Percentiles rank a stretch among this genome's conserved stretches.
phyloP scores from a whole-genome alignment of 2,797 vertebrate genomes.

The Hippocampus kuda region DNA sequence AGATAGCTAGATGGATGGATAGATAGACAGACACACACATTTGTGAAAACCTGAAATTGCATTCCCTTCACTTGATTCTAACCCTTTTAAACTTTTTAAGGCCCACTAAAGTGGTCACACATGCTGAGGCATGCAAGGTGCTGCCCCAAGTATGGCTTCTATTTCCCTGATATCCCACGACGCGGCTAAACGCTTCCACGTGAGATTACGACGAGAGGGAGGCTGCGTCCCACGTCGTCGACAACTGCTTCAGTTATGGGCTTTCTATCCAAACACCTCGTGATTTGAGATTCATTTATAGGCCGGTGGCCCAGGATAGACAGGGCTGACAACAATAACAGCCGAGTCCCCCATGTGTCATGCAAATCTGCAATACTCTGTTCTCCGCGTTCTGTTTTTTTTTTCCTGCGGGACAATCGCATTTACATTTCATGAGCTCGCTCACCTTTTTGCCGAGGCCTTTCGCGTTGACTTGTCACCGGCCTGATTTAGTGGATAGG shows the following conservation, averaged over 20 bases:
- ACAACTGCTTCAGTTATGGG: conserved; percentile 20
- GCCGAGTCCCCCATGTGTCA: conserved; percentile 22
- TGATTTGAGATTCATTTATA: conserved; percentile 27
- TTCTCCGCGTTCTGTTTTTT: conserved; percentile 33
- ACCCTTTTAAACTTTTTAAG: not conserved
- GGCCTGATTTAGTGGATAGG: conserved; percentile 48
- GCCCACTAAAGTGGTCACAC: conserved; percentile 18
- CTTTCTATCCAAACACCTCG: not conserved
- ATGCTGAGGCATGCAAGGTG: conserved; percentile 9
- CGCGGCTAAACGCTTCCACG: conserved; percentile 52
- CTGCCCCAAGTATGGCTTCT: conserved; percentile 51
- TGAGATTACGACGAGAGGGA: conserved; percentile 27
- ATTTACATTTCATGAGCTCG: conserved; percentile 63
- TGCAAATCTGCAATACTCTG: conserved; percentile 42
- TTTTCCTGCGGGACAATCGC: conserved; percentile 22
- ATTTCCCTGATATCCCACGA: conserved; percentile 53
- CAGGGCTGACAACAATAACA: conserved; percentile 11
- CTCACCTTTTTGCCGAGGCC: conserved; percentile 30
- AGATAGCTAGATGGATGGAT: no score
- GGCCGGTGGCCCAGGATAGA: not conserved
- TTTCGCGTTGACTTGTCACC: conserved; percentile 44
- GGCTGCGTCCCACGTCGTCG: conserved; percentile 18
- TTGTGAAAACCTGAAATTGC: not conserved
- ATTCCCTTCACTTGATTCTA: not conserved
- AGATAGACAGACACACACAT: no score